Evolutionary conservation across 2,113 vertebrate genomes (phyloP).

Genomic region (Aphyosemion australe): DNA sequence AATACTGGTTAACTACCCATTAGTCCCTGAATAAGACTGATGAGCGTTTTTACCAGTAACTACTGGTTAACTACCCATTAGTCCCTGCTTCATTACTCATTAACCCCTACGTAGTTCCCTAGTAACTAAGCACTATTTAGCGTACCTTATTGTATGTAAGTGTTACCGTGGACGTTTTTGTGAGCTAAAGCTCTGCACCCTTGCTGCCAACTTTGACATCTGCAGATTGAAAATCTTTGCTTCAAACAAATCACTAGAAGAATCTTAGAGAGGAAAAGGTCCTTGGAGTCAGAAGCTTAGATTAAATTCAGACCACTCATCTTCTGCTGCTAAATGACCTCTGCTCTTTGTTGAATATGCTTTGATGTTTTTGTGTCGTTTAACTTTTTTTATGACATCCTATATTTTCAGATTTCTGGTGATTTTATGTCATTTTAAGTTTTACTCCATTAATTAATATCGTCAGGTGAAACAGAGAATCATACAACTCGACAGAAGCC

Average conservation of each 20-base stretch:
- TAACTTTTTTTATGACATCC: too few species aligned
- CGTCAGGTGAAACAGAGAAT: not conserved
- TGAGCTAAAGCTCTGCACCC: not conserved
- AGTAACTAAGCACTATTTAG: too few species aligned
- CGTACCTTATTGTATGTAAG: too few species aligned
- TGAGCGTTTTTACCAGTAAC: too few species aligned
- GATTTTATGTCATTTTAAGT: too few species aligned
- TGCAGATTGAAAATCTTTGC: constrained; percentile 4
- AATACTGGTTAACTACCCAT: too few species aligned
- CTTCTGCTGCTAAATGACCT: not conserved
- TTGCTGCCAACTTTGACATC: not conserved
- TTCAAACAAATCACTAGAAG: constrained; percentile 11
- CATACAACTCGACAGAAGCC: not conserved
- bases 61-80: too few species aligned
- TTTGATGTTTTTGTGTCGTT: not conserved
- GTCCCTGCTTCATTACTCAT: too few species aligned
- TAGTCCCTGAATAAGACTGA: too few species aligned
- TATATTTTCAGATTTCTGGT: not conserved
- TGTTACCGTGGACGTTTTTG: constrained; percentile 1
- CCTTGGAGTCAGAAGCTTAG: not conserved
- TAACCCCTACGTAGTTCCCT: too few species aligned
- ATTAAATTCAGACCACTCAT: not conserved
- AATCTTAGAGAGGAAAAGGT: constrained; percentile 1
- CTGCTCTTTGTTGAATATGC: not conserved
- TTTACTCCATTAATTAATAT: too few species aligned